Evolutionary conservation across 1,140 invertebrate species (phyloP).

Genomic region (Drosophila tani): DNA sequence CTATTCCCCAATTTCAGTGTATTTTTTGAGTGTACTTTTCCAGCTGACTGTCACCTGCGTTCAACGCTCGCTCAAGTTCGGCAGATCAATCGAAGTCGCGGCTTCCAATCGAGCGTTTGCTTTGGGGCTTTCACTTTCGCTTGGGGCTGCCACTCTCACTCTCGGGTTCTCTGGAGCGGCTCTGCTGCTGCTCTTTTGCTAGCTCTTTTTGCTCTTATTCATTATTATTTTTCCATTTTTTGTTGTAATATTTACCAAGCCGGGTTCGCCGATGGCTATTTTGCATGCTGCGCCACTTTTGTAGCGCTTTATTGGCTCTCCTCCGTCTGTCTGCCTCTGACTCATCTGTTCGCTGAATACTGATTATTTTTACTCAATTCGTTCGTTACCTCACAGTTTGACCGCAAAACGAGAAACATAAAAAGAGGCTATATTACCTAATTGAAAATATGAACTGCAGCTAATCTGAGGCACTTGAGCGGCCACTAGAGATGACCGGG

Average conservation of each 20-base stretch:
- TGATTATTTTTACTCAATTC: conserved; percentile 55
- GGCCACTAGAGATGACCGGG: conserved; percentile 10
- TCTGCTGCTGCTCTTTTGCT: conserved; percentile 6
- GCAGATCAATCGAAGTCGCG: conserved; percentile 67
- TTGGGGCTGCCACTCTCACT: conserved; percentile 40
- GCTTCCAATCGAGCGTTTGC: conserved; percentile 45
- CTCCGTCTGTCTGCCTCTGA: conserved; percentile 25
- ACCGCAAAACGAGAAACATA: conserved; percentile 40
- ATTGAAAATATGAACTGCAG: conserved; percentile 61
- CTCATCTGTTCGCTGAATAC: conserved; percentile 29
- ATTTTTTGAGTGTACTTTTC: conserved; percentile 13
- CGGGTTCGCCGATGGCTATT: conserved; percentile 46
- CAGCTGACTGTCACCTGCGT: conserved; percentile 52
- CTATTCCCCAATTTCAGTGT: not conserved
- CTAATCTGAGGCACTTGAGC: conserved; percentile 34
- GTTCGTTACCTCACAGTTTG: conserved; percentile 70
- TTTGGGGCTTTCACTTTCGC: conserved; percentile 50
- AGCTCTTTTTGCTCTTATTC: conserved; percentile 25
- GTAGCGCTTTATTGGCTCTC: conserved; percentile 27
- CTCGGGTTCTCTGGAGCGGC: conserved; percentile 22
- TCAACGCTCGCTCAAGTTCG: conserved; percentile 61
- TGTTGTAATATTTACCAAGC: conserved; percentile 36
- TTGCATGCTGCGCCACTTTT: conserved; percentile 64
- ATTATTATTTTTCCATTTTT: conserved; percentile 14
- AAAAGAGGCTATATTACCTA: conserved; percentile 62